Percentiles rank a stretch among this genome's conserved stretches.
Conservation (phyloP, 2,797 vertebrate genomes). For the Dryobates pubescens region DNA sequence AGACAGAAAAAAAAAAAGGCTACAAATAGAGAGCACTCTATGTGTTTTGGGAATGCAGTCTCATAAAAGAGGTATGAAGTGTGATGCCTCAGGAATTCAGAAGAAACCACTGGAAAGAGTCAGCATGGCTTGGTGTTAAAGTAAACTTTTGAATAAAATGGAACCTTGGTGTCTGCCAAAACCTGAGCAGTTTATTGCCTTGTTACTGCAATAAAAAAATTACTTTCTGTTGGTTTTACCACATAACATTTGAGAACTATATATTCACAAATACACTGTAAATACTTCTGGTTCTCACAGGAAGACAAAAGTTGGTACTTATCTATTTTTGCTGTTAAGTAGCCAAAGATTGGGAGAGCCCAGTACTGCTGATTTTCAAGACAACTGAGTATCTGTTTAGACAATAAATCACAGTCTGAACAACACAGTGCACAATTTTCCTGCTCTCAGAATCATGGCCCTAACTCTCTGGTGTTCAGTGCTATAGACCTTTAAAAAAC, state of each 20-base stretch:
- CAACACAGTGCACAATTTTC: background rate
- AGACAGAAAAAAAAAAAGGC: background rate
- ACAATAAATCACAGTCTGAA: background rate
- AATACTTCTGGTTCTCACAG: background rate
- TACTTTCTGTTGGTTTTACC: background rate
- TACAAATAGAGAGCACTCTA: background rate
- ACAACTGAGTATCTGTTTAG: background rate
- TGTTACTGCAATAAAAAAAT: background rate
- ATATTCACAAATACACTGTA: background rate
- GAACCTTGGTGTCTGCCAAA: background rate
- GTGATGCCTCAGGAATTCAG: conserved; percentile 30
- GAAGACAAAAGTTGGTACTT: background rate
- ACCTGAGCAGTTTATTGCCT: background rate
- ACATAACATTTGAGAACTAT: background rate
- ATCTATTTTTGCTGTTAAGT: background rate
- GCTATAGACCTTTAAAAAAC: background rate
- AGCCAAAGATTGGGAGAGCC: background rate
- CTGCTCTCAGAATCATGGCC: background rate
- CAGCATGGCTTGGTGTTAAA: background rate
- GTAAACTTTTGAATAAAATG: conserved; percentile 8
- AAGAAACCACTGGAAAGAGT: background rate
- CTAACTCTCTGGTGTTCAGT: background rate
- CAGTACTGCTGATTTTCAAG: background rate
- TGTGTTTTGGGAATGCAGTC: background rate
- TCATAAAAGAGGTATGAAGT: background rate